phyloP scores from a whole-genome alignment of 2,888 invertebrate species.

The Alitta virens region DNA sequence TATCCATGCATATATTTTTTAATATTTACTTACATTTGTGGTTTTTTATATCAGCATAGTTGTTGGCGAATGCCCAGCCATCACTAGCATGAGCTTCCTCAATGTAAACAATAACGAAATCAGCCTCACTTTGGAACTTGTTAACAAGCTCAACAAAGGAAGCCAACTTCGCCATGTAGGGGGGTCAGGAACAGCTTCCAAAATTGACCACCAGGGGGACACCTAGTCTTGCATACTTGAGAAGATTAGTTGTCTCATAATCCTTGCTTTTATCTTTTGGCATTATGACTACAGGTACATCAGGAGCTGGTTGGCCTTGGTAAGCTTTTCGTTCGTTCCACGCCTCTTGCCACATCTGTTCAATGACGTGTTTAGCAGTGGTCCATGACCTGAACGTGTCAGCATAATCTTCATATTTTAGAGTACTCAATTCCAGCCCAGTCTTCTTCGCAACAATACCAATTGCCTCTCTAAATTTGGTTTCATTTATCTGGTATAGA shows the following conservation, averaged over 20 bases:
- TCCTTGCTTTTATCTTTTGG: background rate
- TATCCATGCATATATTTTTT: no score
- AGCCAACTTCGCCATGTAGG: slow-evolving; percentile 36
- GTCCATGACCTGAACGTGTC: no score
- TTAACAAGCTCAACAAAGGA: slow-evolving; percentile 32
- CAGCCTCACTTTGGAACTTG: slow-evolving; percentile 33
- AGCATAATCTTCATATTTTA: no score
- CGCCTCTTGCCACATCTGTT: no score
- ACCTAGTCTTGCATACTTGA: slow-evolving; percentile 20
- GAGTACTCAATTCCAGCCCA: no score
- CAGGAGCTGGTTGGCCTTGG: background rate
- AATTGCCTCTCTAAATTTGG: no score
- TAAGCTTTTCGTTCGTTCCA: background rate
- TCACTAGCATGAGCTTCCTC: slow-evolving; percentile 42
- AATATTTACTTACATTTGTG: no score
- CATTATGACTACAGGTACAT: background rate
- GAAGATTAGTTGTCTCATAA: background rate
- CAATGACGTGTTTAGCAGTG: no score
- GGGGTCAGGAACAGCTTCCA: slow-evolving; percentile 47
- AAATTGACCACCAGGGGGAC: slow-evolving; percentile 42
- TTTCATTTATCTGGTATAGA: no score
- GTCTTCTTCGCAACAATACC: no score
- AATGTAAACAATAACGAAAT: slow-evolving; percentile 42
- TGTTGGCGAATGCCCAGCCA: slow-evolving; percentile 35
- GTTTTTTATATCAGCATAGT: slow-evolving; percentile 28